Evolutionary conservation across 2,888 invertebrate genomes (phyloP).

Genomic region (Drosophila formosana): DNA sequence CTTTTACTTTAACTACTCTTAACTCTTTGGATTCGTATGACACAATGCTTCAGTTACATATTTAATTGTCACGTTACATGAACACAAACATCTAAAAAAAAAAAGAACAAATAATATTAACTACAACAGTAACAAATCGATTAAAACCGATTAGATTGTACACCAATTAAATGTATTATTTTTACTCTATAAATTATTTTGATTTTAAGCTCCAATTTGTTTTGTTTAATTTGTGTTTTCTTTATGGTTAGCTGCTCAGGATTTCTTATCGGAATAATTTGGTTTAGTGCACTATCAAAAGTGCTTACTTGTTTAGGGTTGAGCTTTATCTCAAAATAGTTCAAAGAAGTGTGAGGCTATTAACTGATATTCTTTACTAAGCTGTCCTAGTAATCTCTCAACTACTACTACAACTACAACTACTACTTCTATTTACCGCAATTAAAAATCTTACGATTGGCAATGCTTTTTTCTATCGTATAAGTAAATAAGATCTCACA

Average conservation of each 20-base stretch:
- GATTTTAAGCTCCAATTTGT: slow-evolving; percentile 14
- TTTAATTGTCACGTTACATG: slow-evolving; percentile 16
- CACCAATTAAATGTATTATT: slow-evolving; percentile 57
- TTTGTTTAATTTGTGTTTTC: not conserved
- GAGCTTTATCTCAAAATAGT: slow-evolving; percentile 6
- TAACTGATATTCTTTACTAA: slow-evolving; percentile 22
- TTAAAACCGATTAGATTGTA: slow-evolving; percentile 2
- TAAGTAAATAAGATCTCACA: slow-evolving; percentile 42
- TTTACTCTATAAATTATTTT: slow-evolving; percentile 12
- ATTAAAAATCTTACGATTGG: slow-evolving; percentile 39
- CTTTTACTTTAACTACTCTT: slow-evolving; percentile 13
- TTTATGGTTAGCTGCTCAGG: slow-evolving; percentile 15
- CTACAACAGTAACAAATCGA: slow-evolving; percentile 3
- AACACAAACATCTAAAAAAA: slow-evolving; percentile 28
- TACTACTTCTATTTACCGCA: slow-evolving; percentile 5
- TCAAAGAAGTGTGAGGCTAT: slow-evolving; percentile 22
- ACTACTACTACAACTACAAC: slow-evolving; percentile 16
- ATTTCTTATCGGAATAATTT: slow-evolving; percentile 1
- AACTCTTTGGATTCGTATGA: slow-evolving; percentile 37
- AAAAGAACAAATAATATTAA: slow-evolving; percentile 2
- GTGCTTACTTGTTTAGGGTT: slow-evolving; percentile 33
- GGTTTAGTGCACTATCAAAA: slow-evolving; percentile 18
- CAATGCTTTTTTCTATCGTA: slow-evolving; percentile 47
- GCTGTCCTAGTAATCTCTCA: slow-evolving; percentile 36
- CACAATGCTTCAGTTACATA: slow-evolving; percentile 55